Evolutionary conservation across 2,113 vertebrate genomes (phyloP), one percentile per base, ranked within the genome.

Genomic region (Oreochromis niloticus): DNA sequence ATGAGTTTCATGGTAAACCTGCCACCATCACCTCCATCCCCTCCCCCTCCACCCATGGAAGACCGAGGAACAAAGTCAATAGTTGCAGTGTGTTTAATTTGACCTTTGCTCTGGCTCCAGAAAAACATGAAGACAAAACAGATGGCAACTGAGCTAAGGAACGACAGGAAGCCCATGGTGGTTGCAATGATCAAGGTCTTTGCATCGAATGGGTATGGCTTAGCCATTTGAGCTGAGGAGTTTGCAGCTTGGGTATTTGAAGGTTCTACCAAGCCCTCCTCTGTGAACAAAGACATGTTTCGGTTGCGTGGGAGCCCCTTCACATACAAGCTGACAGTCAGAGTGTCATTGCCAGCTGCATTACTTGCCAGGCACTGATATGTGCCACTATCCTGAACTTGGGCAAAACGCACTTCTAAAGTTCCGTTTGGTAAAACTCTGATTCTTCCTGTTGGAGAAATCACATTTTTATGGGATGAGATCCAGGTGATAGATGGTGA

Each of bases 61-160:
- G 90, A 95, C 17, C 93, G 96, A 11, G 97, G 96, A 36, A 97
- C 97, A 88, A 97, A 97, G 88, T 98, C 97, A 36, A 98, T 97
- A 43, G 96, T 96, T 17, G 97, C 91, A 0, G 96, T 98, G 92
- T 97, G 97, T 85, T 97, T 98, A 91, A 98, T 97, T 68, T 96
- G 97, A 16, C 98, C 98, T 84, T 97, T 97, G 92, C 97, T 96
- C 88, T 97, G 97, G 87, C 97, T 98, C 97, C 97, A 98, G 87
- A 98, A 96, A 87, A 97, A 97, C 88, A 98, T 98, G 88, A 98
- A 97, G 54, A 97, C 93, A 43, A 98, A 98, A 86, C 98, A 98
- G 57, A 98, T 95, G 46, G 95, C 96, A 30, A 98, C 97, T 0
- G 98, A 98, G 90, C 97, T 97, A 57, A 98, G 95, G 87, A 98